phyloP scores from a whole-genome alignment of 2,797 vertebrate species.

The Tolypeutes matacus region DNA sequence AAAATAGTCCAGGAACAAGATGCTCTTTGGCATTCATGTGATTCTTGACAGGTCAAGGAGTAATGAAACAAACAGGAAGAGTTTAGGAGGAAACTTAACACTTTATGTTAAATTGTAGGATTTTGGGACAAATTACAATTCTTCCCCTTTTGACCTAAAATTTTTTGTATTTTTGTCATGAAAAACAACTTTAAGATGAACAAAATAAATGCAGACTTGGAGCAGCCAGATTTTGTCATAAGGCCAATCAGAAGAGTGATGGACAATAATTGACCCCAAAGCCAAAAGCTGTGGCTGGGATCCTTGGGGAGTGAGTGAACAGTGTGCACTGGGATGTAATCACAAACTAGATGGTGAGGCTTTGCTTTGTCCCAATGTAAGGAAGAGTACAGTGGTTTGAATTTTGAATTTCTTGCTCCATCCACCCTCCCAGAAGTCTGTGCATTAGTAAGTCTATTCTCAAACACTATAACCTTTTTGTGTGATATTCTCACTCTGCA shows the following conservation, averaged over 20 bases:
- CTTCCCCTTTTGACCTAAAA: neutral
- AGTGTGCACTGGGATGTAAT: neutral
- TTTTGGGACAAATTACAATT: neutral
- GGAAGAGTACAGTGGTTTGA: neutral
- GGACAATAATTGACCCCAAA: neutral
- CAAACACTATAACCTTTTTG: neutral
- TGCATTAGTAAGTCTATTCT: neutral
- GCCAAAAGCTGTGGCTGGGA: neutral
- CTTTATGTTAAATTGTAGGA: neutral
- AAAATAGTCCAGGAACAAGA: constrained; percentile 63
- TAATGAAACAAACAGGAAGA: constrained; percentile 41
- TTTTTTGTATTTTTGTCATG: constrained; percentile 52
- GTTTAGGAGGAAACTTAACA: neutral
- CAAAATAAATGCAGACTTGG: constrained; percentile 19
- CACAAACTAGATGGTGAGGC: neutral
- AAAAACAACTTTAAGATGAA: constrained; percentile 23
- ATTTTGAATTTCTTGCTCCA: neutral
- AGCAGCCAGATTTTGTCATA: constrained; percentile 38
- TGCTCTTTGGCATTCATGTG: constrained; percentile 47
- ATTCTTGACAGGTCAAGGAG: constrained; percentile 32
- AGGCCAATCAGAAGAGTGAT: neutral
- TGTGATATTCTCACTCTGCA: neutral
- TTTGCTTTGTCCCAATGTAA: neutral
- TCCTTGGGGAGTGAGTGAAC: neutral
- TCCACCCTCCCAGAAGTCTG: neutral